These are phyloP conservation scores for Galbula dea DNA, from an alignment of 2,113 vertebrate genomes.

Conservation along the genomic window DNA sequence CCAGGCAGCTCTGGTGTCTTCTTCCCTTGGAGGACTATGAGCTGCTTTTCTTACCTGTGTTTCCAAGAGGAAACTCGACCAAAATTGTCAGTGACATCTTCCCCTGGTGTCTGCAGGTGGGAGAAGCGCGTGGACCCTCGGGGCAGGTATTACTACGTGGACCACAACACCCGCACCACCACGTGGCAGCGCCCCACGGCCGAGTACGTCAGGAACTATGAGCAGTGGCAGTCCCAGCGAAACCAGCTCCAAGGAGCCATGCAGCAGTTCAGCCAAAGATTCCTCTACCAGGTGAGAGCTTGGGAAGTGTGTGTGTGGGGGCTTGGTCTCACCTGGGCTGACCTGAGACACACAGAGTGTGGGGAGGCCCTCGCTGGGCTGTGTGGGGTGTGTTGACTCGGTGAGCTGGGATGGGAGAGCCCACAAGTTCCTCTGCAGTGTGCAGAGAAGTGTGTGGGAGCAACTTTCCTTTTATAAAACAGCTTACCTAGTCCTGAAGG, in stretches of 20 bases:
- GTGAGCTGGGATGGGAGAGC: fast-evolving
- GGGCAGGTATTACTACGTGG: constrained; percentile 94
- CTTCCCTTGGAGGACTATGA: not conserved
- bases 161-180: constrained; percentile 97
- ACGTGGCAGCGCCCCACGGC: constrained; percentile 96
- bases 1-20: not conserved
- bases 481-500: not conserved
- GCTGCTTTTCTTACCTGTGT: not conserved
- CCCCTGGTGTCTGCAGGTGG: constrained; percentile 79
- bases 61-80: not conserved
- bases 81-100: too few relatives aligned
- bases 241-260: constrained; percentile 96
- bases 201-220: constrained; percentile 92
- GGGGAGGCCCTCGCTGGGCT: not conserved
- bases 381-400: not conserved
- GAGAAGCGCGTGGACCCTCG: constrained; percentile 95
- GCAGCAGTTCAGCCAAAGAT: constrained; percentile 98
- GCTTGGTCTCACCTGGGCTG: not conserved
- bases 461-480: not conserved
- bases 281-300: constrained; percentile 90
- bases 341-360: fast-evolving
- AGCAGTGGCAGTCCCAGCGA: constrained; percentile 97
- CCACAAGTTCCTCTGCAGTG: not conserved
- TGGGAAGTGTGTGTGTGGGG: too few relatives aligned
- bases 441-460: not conserved